A percentile compares a stretch with the other conserved stretches of the same genome.
These are phyloP conservation scores for Morus bassanus DNA, from an alignment of 2,797 vertebrate species.

Conservation along the genomic window DNA sequence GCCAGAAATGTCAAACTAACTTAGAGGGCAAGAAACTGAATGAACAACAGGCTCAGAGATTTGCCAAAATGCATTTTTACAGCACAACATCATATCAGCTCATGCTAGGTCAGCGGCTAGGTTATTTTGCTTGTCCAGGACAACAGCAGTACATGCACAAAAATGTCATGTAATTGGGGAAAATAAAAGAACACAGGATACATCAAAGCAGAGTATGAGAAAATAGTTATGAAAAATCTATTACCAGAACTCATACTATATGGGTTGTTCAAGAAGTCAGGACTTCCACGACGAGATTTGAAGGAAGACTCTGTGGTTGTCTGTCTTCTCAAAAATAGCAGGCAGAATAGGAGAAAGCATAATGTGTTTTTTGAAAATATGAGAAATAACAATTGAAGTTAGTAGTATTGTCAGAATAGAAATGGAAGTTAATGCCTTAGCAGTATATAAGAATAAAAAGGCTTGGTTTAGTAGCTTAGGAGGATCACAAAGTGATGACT, in stretches of 20 bases:
- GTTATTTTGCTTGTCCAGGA: not conserved
- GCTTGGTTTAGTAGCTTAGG: not conserved
- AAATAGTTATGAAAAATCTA: not conserved
- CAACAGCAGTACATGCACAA: not conserved
- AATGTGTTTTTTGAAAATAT: not conserved
- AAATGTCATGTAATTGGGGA: not conserved
- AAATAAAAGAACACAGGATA: not conserved
- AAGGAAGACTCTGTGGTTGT: not conserved
- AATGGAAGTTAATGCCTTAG: not conserved
- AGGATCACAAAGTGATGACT: not conserved
- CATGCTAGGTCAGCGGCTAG: not conserved
- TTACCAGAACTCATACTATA: not conserved
- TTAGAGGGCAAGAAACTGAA: not conserved
- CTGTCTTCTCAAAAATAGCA: not conserved
- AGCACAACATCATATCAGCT: not conserved
- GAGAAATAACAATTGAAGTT: not conserved
- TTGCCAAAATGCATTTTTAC: constrained; percentile 4
- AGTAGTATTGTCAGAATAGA: not conserved
- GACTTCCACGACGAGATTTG: not conserved
- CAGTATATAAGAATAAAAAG: not conserved
- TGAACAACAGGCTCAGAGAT: not conserved
- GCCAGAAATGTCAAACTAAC: not conserved
- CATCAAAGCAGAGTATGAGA: not conserved
- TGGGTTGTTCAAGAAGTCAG: not conserved
- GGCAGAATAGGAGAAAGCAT: not conserved